Conservation (phyloP, 2,113 vertebrate species). For the Phylloscopus trochilus region DNA sequence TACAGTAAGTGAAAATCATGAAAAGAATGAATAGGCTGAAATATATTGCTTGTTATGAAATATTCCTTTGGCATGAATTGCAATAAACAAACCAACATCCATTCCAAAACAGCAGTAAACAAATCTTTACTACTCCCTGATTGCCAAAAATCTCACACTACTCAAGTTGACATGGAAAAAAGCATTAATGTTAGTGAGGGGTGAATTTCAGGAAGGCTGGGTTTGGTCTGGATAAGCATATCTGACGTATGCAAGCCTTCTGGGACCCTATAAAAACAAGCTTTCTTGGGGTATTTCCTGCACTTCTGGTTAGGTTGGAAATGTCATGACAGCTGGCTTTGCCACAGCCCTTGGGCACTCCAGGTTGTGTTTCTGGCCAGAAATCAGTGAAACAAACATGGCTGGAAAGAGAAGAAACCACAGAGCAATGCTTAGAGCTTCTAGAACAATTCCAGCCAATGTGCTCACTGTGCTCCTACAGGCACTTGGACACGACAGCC, state of each 20-base stretch:
- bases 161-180: constrained; percentile 33
- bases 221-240: constrained; percentile 50
- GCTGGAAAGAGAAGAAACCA: constrained; percentile 17
- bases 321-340: constrained; percentile 6
- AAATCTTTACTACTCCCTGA: constrained; percentile 8
- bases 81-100: constrained; percentile 33
- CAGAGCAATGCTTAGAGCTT: neutral
- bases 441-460: neutral
- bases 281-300: constrained; percentile 52
- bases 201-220: constrained; percentile 49
- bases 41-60: constrained; percentile 28
- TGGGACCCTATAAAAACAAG: constrained; percentile 38
- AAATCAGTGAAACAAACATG: neutral
- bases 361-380: constrained; percentile 21
- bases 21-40: neutral
- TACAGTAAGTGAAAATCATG: neutral
- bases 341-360: neutral
- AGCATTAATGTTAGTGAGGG: constrained; percentile 1
- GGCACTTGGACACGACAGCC: neutral
- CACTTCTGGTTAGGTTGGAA: constrained; percentile 40
- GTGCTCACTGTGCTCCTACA: neutral
- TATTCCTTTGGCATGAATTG: constrained; percentile 2
- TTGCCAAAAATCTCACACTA: constrained; percentile 31
- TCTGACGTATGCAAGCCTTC: constrained; percentile 35
- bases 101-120: constrained; percentile 46